Evolutionary conservation across 1,140 invertebrate genomes (phyloP).

Genomic region (Drosophila persimilis): DNA sequence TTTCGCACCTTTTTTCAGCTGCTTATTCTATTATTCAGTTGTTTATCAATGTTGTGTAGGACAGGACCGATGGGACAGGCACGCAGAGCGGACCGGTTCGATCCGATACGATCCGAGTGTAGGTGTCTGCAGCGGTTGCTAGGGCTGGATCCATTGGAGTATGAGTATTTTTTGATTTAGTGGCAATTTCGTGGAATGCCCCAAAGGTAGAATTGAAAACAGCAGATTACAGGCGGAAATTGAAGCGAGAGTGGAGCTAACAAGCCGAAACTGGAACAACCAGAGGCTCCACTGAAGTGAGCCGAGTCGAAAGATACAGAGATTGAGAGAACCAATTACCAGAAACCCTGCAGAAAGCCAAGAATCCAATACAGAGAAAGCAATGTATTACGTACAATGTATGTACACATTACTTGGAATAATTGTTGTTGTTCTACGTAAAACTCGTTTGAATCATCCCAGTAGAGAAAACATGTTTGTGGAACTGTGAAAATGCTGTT

Average conservation of each 20-base stretch:
- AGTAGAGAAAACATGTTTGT: too few relatives aligned
- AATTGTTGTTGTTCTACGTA: too few relatives aligned
- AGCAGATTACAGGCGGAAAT: slow-evolving; percentile 65
- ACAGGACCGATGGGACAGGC: slow-evolving; percentile 28
- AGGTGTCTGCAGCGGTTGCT: slow-evolving; percentile 42
- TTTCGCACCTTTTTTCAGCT: slow-evolving; percentile 62
- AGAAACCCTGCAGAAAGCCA: too few relatives aligned
- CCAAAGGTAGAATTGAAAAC: slow-evolving; percentile 46
- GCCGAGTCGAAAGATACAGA: too few relatives aligned
- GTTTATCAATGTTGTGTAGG: slow-evolving; percentile 63
- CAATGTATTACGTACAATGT: too few relatives aligned
- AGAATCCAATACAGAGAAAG: too few relatives aligned
- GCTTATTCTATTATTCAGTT: slow-evolving; percentile 78
- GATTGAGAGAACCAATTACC: too few relatives aligned
- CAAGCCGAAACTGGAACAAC: slow-evolving; percentile 41
- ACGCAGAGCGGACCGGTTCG: slow-evolving; percentile 6
- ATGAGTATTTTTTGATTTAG: slow-evolving; percentile 64
- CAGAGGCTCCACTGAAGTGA: too few relatives aligned
- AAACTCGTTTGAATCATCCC: too few relatives aligned
- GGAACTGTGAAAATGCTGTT: too few relatives aligned
- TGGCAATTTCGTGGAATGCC: slow-evolving; percentile 69
- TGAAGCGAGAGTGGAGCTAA: slow-evolving; percentile 53
- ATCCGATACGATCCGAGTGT: slow-evolving; percentile 27
- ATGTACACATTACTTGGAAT: too few relatives aligned
- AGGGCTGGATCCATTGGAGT: not conserved